Base-by-base conservation (phyloP, 2,113 vertebrate species). In the Connochaetes taurinus region DNA sequence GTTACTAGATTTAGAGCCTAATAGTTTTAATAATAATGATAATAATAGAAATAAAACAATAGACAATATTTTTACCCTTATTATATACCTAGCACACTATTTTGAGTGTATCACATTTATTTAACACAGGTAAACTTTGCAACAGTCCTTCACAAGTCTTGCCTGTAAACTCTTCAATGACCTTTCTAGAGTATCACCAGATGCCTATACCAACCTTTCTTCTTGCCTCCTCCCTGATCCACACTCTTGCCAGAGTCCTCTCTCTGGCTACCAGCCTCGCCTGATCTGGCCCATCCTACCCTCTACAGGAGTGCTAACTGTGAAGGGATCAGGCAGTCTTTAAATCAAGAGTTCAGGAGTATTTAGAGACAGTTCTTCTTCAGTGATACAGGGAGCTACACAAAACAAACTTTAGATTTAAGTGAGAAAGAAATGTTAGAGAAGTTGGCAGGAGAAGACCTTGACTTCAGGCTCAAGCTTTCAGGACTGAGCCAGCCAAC, bases 361-460 rank as follows among this genome's bases (percentile, higher is more conserved):
- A 43, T 40, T 53, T 50, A 10, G 57, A 81, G 10, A 87, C 3
- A 57, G 31, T 50, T 87, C n/a, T 87, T 78, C 10, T 43, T 85
- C 47, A 36, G n/a, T 90, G 15, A 84, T 29, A 31, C 14, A 27
- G 16, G 27, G 36, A 91, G 53, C 8, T 92, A 95, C 87, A 53
- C 36, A 78, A 96, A 93, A 92, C 43, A 88, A 96, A 90, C 27
- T 90, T 88, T 76, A 60, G 6, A 45, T 81, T 94, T 76, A 85
- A 87, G 2, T 52, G 36, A 94, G 15, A 90, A 90, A 81, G 16
- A n/a, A 60, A 85, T 40, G 33, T 83, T 83, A 83, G n/a, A 83
- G 90, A 88, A 83, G 90, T 78, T 45, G 84, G 12, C 8, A 76
- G 55, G 11, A 90, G 25, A 57, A 80, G 53, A 67, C 7, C 31